Evolutionary conservation across 2,888 invertebrate species (phyloP).

Genomic region (Steinernema hermaphroditum): DNA sequence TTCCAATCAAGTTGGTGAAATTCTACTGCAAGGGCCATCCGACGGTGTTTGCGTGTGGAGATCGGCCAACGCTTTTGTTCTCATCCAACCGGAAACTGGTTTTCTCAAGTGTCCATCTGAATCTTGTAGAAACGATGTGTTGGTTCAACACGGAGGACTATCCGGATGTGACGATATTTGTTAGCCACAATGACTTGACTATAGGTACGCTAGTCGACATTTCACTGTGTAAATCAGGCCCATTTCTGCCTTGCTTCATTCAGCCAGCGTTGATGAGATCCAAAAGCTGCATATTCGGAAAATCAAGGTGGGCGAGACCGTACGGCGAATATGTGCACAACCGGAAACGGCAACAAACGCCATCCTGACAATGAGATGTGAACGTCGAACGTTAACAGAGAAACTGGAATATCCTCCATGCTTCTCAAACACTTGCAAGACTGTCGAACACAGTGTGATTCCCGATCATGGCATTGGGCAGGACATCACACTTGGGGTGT

Average conservation of each 20-base stretch:
- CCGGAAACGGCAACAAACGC: slow-evolving; percentile 89
- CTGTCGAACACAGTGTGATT: neutral
- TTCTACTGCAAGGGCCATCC: slow-evolving; percentile 72
- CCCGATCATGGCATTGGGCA: slow-evolving; percentile 23
- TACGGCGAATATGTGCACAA: slow-evolving; percentile 88
- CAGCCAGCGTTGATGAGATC: slow-evolving; percentile 58
- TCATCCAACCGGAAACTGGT: slow-evolving; percentile 76
- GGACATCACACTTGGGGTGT: slow-evolving; percentile 32
- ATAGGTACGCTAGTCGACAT: slow-evolving; percentile 70
- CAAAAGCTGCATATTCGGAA: slow-evolving; percentile 72
- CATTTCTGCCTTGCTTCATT: neutral
- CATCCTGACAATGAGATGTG: slow-evolving; percentile 85
- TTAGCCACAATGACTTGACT: slow-evolving; percentile 84
- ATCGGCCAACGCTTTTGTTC: slow-evolving; percentile 96
- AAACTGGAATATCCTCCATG: neutral
- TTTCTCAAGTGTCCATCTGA: slow-evolving; percentile 70
- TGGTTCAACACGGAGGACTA: slow-evolving; percentile 92
- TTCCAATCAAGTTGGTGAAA: slow-evolving; percentile 89
- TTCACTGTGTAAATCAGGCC: neutral
- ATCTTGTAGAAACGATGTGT: slow-evolving; percentile 88
- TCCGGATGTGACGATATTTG: slow-evolving; percentile 78
- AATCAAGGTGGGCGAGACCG: slow-evolving; percentile 90
- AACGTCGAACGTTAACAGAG: slow-evolving; percentile 66
- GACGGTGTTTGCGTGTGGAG: slow-evolving; percentile 97
- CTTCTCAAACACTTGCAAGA: neutral